Evolutionary conservation across 2,888 invertebrate species (phyloP).

Genomic region (Subacronicta megacephala): DNA sequence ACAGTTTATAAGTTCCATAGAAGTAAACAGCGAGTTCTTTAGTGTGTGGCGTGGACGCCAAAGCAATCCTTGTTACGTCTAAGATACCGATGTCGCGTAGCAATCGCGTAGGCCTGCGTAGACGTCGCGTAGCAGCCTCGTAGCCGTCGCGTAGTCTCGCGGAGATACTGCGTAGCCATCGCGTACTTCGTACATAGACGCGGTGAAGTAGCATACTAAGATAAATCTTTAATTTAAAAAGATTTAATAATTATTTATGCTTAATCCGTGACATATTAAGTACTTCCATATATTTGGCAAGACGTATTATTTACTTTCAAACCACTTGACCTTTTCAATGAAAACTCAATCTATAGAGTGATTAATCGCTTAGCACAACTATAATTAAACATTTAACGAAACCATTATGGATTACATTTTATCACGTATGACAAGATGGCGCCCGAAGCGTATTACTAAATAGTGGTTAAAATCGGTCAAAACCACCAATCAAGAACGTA

Average conservation of each 20-base stretch:
- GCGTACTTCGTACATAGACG: neutral
- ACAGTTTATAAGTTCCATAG: too few relatives aligned
- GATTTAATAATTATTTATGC: neutral
- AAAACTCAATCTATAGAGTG: slow-evolving; percentile 78
- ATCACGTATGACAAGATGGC: slow-evolving; percentile 63
- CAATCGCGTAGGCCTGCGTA: neutral
- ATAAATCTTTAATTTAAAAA: neutral
- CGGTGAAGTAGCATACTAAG: too few relatives aligned
- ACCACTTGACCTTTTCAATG: slow-evolving; percentile 64
- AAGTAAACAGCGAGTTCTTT: too few relatives aligned
- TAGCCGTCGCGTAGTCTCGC: neutral
- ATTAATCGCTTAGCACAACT: slow-evolving; percentile 76
- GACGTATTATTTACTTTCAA: slow-evolving; percentile 54
- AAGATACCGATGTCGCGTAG: too few relatives aligned
- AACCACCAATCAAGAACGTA: slow-evolving; percentile 45
- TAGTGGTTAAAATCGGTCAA: slow-evolving; percentile 63
- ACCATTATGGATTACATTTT: slow-evolving; percentile 65
- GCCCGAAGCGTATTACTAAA: slow-evolving; percentile 70
- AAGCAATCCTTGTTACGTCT: too few relatives aligned
- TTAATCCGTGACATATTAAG: slow-evolving; percentile 1
- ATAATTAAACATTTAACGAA: slow-evolving; percentile 80
- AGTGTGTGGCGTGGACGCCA: neutral
- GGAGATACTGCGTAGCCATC: neutral
- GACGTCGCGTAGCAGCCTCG: neutral
- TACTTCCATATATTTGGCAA: slow-evolving; percentile 32